These are phyloP conservation scores for Timema cristinae DNA, from an alignment of 2,888 invertebrate species.

Conservation along the genomic window DNA sequence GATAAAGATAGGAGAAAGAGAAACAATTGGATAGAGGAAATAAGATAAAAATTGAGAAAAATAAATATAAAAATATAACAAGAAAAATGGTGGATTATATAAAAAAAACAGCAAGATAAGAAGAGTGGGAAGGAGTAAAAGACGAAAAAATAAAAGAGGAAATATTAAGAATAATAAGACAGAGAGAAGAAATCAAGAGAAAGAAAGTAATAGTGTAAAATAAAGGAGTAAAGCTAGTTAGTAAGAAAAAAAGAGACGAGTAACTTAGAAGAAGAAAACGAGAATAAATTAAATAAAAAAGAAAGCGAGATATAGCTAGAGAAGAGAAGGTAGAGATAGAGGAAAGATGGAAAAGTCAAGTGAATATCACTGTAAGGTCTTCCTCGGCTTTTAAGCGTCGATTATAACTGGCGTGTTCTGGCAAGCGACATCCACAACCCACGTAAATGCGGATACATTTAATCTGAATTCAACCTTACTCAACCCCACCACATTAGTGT, in stretches of 20 bases:
- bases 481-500: too few species aligned
- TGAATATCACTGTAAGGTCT: too few species aligned
- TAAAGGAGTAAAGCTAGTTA: not conserved
- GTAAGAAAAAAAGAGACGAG: not conserved
- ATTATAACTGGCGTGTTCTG: too few species aligned
- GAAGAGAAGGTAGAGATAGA: conserved; percentile 26
- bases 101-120: not conserved
- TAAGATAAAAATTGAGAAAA: too few species aligned
- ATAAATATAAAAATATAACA: too few species aligned
- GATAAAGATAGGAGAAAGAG: not conserved
- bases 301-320: conserved; percentile 25
- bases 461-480: too few species aligned
- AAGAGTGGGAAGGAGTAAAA: not conserved
- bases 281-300: not conserved
- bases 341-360: not conserved
- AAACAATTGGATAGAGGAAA: too few species aligned
- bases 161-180: not conserved
- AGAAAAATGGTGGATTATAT: too few species aligned
- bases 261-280: not conserved
- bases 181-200: not conserved
- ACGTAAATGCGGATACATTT: too few species aligned
- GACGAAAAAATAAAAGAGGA: not conserved
- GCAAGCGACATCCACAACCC: too few species aligned
- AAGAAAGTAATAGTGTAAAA: not conserved
- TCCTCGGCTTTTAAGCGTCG: too few species aligned